Evolutionary conservation across 2,113 vertebrate species (phyloP), one percentile per base, ranked within the genome.

Genomic region (Orycteropus afer): DNA sequence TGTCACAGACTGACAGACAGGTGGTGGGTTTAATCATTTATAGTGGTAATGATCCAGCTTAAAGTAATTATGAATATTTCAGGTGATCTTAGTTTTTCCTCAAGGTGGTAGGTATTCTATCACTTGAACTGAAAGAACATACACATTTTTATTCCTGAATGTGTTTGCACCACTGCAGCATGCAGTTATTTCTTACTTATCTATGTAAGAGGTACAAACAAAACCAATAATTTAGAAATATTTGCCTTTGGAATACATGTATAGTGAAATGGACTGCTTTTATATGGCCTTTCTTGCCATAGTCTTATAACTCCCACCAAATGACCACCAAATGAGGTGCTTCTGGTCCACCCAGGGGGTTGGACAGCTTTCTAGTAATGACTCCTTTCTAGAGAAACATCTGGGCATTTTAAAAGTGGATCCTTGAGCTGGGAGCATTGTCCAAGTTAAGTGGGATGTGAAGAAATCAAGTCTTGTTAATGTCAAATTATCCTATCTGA

Each of bases 171-270:
- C 32, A 6, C 18, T 80, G 59, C 7, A 7, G 0, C 63, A 57
- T 23, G 3, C 59, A 87, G 45, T 67, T 42, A 57, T 71, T 93
- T 91, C 40, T 76, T 42, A 59, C 27, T 79, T 77, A 82, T 59
- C 51, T 80, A 22, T 2, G 20, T 12, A 86, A 91, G n/a, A 65
- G 40, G 23, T 15, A 45, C 45, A 14, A 25, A 53, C 18, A 17
- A 89, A 74, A 71, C 27, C 51, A 91, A 37, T 73, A 81, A 91
- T 80, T 67, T 65, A 65, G 87, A 96, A 87, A 53, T 37, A 81
- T 67, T 87, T 91, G 9, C 13, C 47, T 51, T 55, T 93, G 61
- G 37, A 95, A 86, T 81, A 42, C 3, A 34, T 34, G 8, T n/a
- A n/a, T n/a, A n/a, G n/a, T n/a, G n/a, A n/a, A n/a, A n/a, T n/a